Conservation (phyloP, 1,140 invertebrate species). For the Leptopilina boulardi region DNA sequence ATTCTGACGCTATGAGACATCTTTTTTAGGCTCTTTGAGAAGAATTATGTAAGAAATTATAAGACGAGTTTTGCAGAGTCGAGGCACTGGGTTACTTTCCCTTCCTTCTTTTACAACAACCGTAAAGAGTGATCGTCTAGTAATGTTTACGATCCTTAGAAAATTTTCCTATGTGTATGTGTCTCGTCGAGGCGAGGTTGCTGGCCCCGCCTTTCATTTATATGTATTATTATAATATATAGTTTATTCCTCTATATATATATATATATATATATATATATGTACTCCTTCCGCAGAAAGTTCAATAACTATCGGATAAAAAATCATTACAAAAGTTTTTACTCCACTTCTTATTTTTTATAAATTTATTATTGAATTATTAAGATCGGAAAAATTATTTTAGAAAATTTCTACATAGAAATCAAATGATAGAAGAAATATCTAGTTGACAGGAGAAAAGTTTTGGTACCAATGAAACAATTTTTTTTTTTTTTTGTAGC, state of each 20-base stretch:
- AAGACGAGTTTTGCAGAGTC: slow-evolving; percentile 54
- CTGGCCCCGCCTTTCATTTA: slow-evolving; percentile 47
- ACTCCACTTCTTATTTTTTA: slow-evolving; percentile 42
- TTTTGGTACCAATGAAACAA: no score
- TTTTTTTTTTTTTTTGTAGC: no score
- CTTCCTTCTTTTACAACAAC: slow-evolving; percentile 73
- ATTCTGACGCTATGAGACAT: slow-evolving; percentile 54
- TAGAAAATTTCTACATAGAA: no score
- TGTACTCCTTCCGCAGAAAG: slow-evolving; percentile 60
- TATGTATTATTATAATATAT: slow-evolving; percentile 49
- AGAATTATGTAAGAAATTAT: slow-evolving; percentile 64
- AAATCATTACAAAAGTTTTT: slow-evolving; percentile 40
- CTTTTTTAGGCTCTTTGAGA: slow-evolving; percentile 52
- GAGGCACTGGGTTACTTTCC: slow-evolving; percentile 71
- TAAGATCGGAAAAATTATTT: no score
- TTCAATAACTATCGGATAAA: slow-evolving; percentile 53
- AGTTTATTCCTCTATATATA: slow-evolving; percentile 27
- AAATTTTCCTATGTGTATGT: slow-evolving; percentile 54
- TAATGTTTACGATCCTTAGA: slow-evolving; percentile 60
- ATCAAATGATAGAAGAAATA: no score
- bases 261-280: slow-evolving; percentile 46
- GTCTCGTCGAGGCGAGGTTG: slow-evolving; percentile 55
- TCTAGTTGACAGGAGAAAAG: no score
- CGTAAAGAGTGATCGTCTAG: slow-evolving; percentile 60
- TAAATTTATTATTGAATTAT: slow-evolving; percentile 13